Evolutionary conservation across 2,113 vertebrate genomes (phyloP).

Genomic region (Scatophagus argus): DNA sequence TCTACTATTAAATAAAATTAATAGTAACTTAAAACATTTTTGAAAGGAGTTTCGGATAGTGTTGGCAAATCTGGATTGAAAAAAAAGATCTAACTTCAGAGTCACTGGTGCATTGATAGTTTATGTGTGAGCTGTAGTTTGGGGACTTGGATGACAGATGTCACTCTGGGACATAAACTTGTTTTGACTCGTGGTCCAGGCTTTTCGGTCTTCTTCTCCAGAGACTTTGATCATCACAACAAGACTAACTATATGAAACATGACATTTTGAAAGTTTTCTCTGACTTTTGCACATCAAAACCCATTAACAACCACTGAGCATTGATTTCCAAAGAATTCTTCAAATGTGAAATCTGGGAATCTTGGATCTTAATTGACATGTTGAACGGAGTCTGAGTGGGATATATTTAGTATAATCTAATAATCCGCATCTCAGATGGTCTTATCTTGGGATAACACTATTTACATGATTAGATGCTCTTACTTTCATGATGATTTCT

Average conservation of each 20-base stretch:
- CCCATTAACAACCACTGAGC: not conserved
- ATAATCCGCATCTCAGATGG: conserved; percentile 56
- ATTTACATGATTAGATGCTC: conserved; percentile 55
- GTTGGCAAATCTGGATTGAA: not conserved
- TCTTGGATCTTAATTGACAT: conserved; percentile 34
- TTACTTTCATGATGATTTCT: conserved; percentile 43
- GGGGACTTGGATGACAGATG: not conserved
- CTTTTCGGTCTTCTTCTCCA: not conserved
- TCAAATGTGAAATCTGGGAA: conserved; percentile 27
- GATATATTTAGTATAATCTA: conserved; percentile 54
- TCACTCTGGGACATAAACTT: not conserved
- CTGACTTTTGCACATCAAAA: conserved; percentile 8
- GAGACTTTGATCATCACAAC: not conserved
- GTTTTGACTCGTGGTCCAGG: not conserved
- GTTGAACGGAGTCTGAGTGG: conserved; percentile 26
- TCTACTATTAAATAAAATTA: not conserved
- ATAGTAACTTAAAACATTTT: not conserved
- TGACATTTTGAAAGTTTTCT: not conserved
- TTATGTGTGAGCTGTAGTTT: conserved; percentile 9
- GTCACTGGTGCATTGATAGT: not conserved
- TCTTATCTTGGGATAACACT: conserved; percentile 51
- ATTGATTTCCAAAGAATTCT: conserved; percentile 2
- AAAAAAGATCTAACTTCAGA: not conserved
- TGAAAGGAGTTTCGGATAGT: not conserved
- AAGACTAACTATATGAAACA: not conserved